phyloP scores from a whole-genome alignment of 2,888 invertebrate species.

The Eristalinus sepulchralis region DNA sequence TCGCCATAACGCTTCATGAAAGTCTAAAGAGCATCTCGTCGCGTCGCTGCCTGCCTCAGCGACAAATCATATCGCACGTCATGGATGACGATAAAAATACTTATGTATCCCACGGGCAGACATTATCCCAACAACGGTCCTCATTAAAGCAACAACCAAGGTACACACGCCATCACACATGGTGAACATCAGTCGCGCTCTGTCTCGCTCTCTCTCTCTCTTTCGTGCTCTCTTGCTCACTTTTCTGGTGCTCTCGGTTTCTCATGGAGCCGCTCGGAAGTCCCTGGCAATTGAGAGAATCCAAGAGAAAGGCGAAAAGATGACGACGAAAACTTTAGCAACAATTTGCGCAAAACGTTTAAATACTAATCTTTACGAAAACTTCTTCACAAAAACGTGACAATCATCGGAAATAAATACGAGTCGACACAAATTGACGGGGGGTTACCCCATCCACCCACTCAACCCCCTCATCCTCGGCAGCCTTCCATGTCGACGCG shows the following conservation, averaged over 20 bases:
- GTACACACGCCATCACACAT: background rate
- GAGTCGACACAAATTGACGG: constrained; percentile 25
- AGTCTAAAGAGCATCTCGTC: no score
- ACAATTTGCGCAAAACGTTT: constrained; percentile 44
- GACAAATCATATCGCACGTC: background rate
- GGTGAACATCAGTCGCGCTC: background rate
- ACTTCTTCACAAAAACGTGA: constrained; percentile 44
- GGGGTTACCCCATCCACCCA: background rate
- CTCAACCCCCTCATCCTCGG: background rate
- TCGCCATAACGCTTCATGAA: background rate
- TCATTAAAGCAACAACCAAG: background rate
- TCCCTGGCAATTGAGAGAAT: background rate
- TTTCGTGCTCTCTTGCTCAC: background rate
- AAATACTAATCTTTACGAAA: constrained; percentile 42
- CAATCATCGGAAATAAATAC: constrained; percentile 40
- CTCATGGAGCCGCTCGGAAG: background rate
- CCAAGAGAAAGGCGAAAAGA: background rate
- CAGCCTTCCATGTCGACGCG: no score
- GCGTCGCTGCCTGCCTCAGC: no score
- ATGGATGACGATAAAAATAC: background rate
- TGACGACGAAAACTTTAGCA: background rate
- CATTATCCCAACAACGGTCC: background rate
- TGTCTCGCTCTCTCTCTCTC: background rate
- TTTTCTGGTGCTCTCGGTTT: background rate
- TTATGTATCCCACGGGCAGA: background rate